phyloP scores from a whole-genome alignment of 2,797 vertebrate species.

The Gastrophryne carolinensis region DNA sequence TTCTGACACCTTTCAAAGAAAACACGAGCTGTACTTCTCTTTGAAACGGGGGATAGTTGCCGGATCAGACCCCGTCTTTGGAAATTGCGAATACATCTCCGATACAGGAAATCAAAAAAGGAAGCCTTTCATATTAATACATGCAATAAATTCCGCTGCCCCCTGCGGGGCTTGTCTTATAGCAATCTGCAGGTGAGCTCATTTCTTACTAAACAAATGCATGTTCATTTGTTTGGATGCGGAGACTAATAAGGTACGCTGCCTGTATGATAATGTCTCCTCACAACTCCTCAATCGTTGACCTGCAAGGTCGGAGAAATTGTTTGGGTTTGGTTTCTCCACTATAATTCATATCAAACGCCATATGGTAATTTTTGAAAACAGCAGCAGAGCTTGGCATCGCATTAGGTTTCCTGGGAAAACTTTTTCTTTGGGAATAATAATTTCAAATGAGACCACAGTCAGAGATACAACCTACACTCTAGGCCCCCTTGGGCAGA shows the following conservation, averaged over 20 bases:
- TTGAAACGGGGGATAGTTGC: constrained; percentile 49
- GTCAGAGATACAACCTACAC: too few species aligned
- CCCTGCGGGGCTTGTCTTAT: constrained; percentile 29
- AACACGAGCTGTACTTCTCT: constrained; percentile 49
- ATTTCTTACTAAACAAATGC: constrained; percentile 37
- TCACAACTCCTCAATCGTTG: constrained; percentile 27
- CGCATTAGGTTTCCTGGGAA: too few species aligned
- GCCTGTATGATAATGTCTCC: constrained; percentile 36
- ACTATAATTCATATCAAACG: neutral
- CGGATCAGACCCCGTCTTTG: constrained; percentile 44
- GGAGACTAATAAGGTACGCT: constrained; percentile 38
- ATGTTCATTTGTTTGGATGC: constrained; percentile 45
- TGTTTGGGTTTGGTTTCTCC: constrained; percentile 8
- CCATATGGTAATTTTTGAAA: neutral
- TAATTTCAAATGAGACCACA: too few species aligned
- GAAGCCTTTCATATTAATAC: constrained; percentile 31
- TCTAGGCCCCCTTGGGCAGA: too few species aligned
- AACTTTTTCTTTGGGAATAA: too few species aligned
- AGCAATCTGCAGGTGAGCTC: constrained; percentile 44
- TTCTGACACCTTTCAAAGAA: constrained; percentile 51
- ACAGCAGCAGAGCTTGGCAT: neutral
- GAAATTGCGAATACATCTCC: constrained; percentile 51
- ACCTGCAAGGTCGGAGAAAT: constrained; percentile 33
- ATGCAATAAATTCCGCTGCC: constrained; percentile 49
- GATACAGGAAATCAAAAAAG: constrained; percentile 22